These are phyloP conservation scores for Hapalemur alaotrensis DNA, from an alignment of 2,797 vertebrate genomes.

Conservation along the genomic window DNA sequence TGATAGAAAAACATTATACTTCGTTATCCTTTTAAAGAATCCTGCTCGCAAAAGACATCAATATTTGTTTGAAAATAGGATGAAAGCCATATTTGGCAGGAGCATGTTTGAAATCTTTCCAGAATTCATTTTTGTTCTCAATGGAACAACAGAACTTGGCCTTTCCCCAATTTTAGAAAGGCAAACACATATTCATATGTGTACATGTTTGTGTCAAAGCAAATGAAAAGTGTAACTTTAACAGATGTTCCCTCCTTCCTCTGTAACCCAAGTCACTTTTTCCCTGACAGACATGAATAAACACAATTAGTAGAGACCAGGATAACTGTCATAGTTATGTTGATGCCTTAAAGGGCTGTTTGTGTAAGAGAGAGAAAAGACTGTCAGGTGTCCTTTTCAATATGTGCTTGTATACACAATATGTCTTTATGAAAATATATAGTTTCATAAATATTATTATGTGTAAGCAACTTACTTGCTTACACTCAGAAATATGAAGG, in stretches of 20 bases:
- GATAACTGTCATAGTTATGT: neutral
- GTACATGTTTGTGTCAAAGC: constrained; percentile 56
- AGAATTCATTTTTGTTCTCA: constrained; percentile 69
- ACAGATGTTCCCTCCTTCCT: neutral
- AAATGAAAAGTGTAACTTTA: constrained; percentile 37
- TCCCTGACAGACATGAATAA: neutral
- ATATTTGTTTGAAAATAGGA: constrained; percentile 71
- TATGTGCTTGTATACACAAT: neutral
- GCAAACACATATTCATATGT: constrained; percentile 42
- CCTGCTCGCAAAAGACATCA: constrained; percentile 47
- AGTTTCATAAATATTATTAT: neutral
- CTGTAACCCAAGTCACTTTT: neutral
- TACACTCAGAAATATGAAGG: neutral
- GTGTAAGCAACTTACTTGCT: neutral
- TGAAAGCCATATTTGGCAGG: constrained; percentile 65
- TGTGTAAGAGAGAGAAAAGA: neutral
- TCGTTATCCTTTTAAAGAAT: constrained; percentile 56
- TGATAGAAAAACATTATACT: constrained; percentile 56
- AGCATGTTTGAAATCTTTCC: constrained; percentile 63
- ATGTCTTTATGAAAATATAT: neutral
- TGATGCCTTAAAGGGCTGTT: neutral
- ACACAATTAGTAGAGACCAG: neutral
- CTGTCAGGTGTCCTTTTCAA: neutral
- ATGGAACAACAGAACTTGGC: constrained; percentile 65
- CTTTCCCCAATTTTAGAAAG: constrained; percentile 57